Evolutionary conservation across 2,113 vertebrate species (phyloP), one percentile per base, ranked within the genome.

Genomic region (Boleophthalmus pectinirostris): DNA sequence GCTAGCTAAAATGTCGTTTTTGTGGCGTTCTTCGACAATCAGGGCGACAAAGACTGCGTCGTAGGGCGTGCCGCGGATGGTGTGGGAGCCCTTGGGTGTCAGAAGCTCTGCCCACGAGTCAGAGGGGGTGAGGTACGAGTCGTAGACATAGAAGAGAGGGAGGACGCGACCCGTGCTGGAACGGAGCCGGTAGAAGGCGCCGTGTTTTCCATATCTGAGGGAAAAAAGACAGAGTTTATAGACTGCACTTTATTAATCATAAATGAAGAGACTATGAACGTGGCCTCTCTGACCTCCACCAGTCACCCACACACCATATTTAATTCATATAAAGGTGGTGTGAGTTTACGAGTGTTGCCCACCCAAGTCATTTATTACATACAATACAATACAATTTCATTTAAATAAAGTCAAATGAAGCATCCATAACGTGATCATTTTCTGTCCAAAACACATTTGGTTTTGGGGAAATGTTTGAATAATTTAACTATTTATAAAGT

Each of bases 41-140:
- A 97, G 89, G 0, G 92, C 95, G 6, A 97, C 91, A 65, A 96
- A 96, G 69, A 96, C 73, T 14, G 91, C 95, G 0, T 97, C 95
- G 0, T 97, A 96, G 5, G 91, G 90, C 0, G 95, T 96, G 67
- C 95, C 95, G 66, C 96, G 89, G 72, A 97, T 65, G 11, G 92
- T 95, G 80, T 94, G 95, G 54, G 95, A 91, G 63, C 96, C 95
- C 0, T 87, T 88, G 2, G 89, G 57, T 1, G 91, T 94, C 71
- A 97, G 92, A n/a, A 97, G 91, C 77, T 95, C 93, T 0, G 95
- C 94, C 96, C 96, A 97, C 73, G 95, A 86, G 77, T 96, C 95
- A 0, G 96, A 89, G 0, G 95, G 89, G 0, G 92, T 96, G 84
- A 96, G 88, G 82, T 97, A 97, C 3, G 96, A 97, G 90, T 97